Percentiles rank a stretch among this genome's conserved stretches.
phyloP scores from a whole-genome alignment of 1,140 invertebrate genomes.

The Asbolus verrucosus region DNA sequence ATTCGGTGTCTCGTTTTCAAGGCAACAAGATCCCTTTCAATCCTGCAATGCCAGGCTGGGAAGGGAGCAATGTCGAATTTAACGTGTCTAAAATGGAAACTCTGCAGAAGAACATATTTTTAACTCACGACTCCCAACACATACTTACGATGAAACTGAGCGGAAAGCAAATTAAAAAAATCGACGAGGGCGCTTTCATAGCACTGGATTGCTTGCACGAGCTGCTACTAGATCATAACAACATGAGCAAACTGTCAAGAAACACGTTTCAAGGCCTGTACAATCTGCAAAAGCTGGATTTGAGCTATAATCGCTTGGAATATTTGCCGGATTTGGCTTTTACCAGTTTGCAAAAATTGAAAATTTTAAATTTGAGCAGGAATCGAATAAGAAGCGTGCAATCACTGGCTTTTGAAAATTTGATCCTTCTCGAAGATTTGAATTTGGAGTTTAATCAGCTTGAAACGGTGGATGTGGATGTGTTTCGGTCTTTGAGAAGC shows the following conservation, averaged over 20 bases:
- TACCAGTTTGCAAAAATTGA: constrained; percentile 4
- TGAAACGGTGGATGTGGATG: not conserved
- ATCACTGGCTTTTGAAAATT: not conserved
- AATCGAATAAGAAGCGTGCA: constrained; percentile 22
- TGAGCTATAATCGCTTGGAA: constrained; percentile 36
- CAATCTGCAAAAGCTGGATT: constrained; percentile 40
- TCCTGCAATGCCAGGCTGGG: not conserved
- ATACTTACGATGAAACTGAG: constrained; percentile 43
- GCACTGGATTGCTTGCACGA: constrained; percentile 40
- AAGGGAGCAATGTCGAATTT: constrained; percentile 46
- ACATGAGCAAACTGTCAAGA: constrained; percentile 40
- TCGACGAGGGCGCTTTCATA: constrained; percentile 44
- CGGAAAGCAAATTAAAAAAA: constrained; percentile 38
- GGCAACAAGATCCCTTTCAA: constrained; percentile 36
- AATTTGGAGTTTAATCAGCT: constrained; percentile 7
- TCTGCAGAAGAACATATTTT: constrained; percentile 44
- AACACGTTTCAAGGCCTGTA: constrained; percentile 34
- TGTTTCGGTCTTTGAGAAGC: not conserved
- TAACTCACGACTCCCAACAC: constrained; percentile 41
- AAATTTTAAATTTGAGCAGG: constrained; percentile 23
- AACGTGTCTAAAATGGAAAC: constrained; percentile 21
- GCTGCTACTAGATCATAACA: constrained; percentile 43
- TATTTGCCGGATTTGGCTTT: not conserved
- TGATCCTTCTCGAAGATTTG: constrained; percentile 12
- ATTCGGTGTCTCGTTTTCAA: constrained; percentile 37